Percentiles rank a stretch among this genome's conserved stretches.
These are phyloP conservation scores for Phaedon cochleariae DNA, from an alignment of 2,888 invertebrate genomes.

Conservation along the genomic window DNA sequence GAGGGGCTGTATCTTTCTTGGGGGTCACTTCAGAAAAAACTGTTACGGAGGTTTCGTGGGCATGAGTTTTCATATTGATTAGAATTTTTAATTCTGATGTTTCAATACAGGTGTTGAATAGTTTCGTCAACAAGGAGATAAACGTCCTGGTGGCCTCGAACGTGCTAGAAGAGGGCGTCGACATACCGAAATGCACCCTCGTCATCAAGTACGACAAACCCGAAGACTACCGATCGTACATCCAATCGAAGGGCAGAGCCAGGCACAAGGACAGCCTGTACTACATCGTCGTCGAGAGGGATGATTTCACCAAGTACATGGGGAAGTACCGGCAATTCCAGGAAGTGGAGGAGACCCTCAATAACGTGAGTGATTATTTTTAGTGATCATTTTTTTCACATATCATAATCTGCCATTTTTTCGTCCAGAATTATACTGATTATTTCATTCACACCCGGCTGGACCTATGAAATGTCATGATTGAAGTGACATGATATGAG, in stretches of 20 bases:
- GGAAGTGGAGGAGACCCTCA: constrained; percentile 66
- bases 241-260: constrained; percentile 92
- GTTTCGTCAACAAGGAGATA: constrained; percentile 67
- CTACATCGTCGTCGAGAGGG: constrained; percentile 64
- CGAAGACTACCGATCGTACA: constrained; percentile 79
- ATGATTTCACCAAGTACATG: constrained; percentile 50
- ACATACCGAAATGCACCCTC: constrained; percentile 82
- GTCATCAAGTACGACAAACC: constrained; percentile 80
- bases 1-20: no score
- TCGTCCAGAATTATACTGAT: no score
- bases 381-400: no score
- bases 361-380: constrained; percentile 59
- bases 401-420: no score
- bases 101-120: constrained; percentile 60
- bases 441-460: no score
- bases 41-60: no score
- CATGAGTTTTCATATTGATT: no score
- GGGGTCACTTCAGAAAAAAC: no score
- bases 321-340: constrained; percentile 59
- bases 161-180: constrained; percentile 91
- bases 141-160: constrained; percentile 79
- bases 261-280: constrained; percentile 71
- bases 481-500: no score
- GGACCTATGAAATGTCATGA: no score
- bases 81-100: no score